Evolutionary conservation across 2,797 vertebrate species (phyloP), one percentile per base, ranked within the genome.

Genomic region (Gymnoscopelus microlampas): DNA sequence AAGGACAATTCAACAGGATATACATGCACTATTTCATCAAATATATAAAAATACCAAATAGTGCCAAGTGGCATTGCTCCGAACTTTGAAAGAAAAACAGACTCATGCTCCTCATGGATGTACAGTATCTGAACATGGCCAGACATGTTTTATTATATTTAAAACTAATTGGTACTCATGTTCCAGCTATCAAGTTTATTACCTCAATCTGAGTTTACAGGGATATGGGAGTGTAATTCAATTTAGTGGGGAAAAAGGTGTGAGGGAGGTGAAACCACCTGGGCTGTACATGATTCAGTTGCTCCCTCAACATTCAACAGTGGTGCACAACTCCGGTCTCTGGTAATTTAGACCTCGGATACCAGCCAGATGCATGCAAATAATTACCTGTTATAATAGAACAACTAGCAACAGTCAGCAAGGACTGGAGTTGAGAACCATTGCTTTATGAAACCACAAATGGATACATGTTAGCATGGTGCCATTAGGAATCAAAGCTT

Each of bases 101-200:
- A 26, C 53, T 76, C 54, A 5, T 51, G 29, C 24, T 74, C 78
- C 72, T 77, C 39, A 80, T 66, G 53, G 67, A 11, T 74, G 53
- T 68, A 44, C 5, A 44, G 7, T 44, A 66, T 60, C 51, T 74
- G 23, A 80, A 85, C 83, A 32, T 77, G 78, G 15, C 63, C 61
- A 50, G 77, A 70, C 83, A 72, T 70, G 82, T 85, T 81, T 73
- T 23, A 70, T 66, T 65, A 74, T 66, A 76, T 76, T 53, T 26
- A 63, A 67, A 64, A 50, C 39, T 75, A 81, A 79, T 82, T 84
- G 35, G 49, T 54, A 62, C 53, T 74, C 56, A 29, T 77, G 73
- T 77, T 61, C 7, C 56, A 73, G 53, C 66, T 35, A 55, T 55
- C 68, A 57, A 35, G 49, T 85, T 73, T 76, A 79, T 66, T 65